Evolutionary conservation across 2,888 invertebrate species (phyloP).

Genomic region (Hydrotaea cyrtoneurina): DNA sequence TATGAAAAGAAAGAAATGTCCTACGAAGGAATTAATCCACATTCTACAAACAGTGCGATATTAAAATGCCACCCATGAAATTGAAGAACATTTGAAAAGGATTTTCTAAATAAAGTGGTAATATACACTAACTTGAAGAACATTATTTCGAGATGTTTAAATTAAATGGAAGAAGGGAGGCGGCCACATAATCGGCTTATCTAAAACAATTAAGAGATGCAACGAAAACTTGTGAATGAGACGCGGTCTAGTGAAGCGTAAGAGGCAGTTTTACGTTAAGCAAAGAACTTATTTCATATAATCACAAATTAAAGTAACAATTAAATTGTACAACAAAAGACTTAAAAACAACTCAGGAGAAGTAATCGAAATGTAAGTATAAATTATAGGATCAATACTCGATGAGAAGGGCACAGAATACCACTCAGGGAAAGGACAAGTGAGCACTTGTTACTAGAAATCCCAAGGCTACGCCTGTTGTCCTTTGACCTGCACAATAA

Average conservation of each 20-base stretch:
- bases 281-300: conserved; percentile 38
- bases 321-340: conserved; percentile 30
- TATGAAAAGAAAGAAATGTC: too few species aligned
- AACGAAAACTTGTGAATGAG: conserved; percentile 23
- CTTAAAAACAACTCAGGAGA: conserved; percentile 24
- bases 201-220: conserved; percentile 46
- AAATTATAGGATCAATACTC: conserved; percentile 57
- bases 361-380: conserved; percentile 57
- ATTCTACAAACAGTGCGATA: too few species aligned
- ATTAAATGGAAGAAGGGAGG: conserved; percentile 1
- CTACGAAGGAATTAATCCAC: too few species aligned
- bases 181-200: conserved; percentile 56
- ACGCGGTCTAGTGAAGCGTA: conserved; percentile 20
- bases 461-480: conserved; percentile 31
- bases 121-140: background rate
- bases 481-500: conserved; percentile 5
- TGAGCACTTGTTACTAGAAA: conserved; percentile 47
- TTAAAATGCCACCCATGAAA: conserved; percentile 19
- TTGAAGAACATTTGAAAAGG: background rate
- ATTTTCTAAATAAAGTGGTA: background rate
- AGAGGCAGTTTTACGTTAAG: conserved; percentile 17
- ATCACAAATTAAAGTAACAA: conserved; percentile 36
- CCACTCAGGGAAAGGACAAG: conserved; percentile 9
- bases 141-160: background rate
- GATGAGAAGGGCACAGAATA: conserved; percentile 1